A percentile compares a stretch with the other conserved stretches of the same genome.
phyloP scores from a whole-genome alignment of 2,888 invertebrate species.

The Nematopogon swammerdamellus region DNA sequence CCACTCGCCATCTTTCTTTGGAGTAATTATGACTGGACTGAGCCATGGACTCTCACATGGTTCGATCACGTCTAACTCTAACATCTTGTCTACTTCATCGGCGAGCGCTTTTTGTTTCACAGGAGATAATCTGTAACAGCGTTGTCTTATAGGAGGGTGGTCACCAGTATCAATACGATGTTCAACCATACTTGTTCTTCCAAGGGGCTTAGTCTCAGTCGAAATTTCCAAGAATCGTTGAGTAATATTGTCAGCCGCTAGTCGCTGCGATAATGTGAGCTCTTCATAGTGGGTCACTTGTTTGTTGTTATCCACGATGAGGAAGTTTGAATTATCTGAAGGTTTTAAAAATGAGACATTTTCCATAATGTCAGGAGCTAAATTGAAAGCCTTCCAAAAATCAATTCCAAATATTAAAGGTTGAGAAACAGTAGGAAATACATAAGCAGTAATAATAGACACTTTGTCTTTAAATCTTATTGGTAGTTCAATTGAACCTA shows the following conservation, averaged over 20 bases:
- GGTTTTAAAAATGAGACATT: no score
- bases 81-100: not conserved
- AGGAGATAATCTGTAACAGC: not conserved
- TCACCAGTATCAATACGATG: not conserved
- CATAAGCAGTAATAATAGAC: not conserved
- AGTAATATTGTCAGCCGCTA: not conserved
- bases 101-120: not conserved
- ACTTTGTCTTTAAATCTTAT: not conserved
- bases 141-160: not conserved
- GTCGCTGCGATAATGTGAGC: no score
- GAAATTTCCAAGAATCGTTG: not conserved
- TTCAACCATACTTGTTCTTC: not conserved
- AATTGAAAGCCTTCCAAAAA: no score
- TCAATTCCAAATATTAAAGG: no score
- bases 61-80: slow-evolving; percentile 1
- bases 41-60: slow-evolving; percentile 1
- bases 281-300: no score
- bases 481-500: no score
- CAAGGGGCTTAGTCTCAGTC: not conserved
- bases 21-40: no score
- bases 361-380: no score
- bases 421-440: no score
- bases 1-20: no score
- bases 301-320: no score
- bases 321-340: no score